Evolutionary conservation across 2,888 invertebrate species (phyloP), one percentile per base, ranked within the genome.

Genomic region (Anoplius nigerrimus): DNA sequence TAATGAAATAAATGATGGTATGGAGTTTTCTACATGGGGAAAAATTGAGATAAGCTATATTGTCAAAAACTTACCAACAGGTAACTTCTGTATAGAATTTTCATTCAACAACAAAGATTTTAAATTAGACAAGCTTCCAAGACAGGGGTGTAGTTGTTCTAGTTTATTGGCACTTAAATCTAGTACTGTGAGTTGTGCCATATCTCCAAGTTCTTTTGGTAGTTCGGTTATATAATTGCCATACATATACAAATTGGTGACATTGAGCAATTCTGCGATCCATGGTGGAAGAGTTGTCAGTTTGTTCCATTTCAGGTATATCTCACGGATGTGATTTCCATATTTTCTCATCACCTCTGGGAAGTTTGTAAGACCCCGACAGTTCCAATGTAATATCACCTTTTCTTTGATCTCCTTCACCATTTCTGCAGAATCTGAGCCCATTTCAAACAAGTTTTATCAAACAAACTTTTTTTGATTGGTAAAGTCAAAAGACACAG

Each of bases 301-400:
- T 58, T 83, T 78, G 71, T 89, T 89, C 77, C 87, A 85, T 61
- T 89, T 89, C 2, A 89, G 74, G 76, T 89, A 89, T 48, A 89
- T 84, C 59, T 89, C 89, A 67, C 84, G 75, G 5, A 89, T 76
- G 27, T 89, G 82, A 27, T 71, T 69, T 0, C 88, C 89, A 53
- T 82, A 77, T 20, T 69, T 64, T 63, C 84, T 80, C 59, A 89
- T 72, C 13, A 81, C 86, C 24, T 83, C 80, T 24, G 89, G 89
- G 52, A 89, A 74, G 65, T 85, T 76, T 5, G 65, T 65, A 15
- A 89, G 80, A 59, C 84, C 86, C 11, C 89, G 83, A 74, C 87
- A 89, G 75, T 89, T 89, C 89, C 89, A 89, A 65, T 89, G 89
- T 11, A 89, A 79, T 69, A 89, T 88, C 63, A 76, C 72, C 72